Base-by-base conservation (phyloP, 2,113 vertebrate genomes). In the Megalops atlanticus region DNA sequence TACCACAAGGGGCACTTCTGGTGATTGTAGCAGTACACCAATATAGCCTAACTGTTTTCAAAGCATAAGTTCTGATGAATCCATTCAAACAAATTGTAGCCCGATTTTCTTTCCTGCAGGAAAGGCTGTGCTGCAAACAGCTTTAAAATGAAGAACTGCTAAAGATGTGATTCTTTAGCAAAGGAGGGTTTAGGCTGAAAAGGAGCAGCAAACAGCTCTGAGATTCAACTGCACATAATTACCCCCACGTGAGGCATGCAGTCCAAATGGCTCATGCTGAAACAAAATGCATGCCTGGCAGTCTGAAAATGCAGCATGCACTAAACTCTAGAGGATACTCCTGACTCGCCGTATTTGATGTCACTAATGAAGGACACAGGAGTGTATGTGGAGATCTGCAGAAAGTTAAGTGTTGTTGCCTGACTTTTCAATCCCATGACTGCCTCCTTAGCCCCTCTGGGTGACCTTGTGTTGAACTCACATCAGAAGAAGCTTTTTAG, bases 401-500 rank as follows among this genome's bases (percentile, higher is more conserved):
- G 31, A 3, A 5, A 8, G 70, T 15, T 14, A 35, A 33, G 15
- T 33, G 12, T 15, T 14, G 31, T 5, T 12, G 33, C 31, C 70
- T 33, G 33, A 36, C 10, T 35, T 14, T 15, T 36, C 14, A 35
- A 38, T 40, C 35, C 71, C 71, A 24, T 74, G 36, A 24, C 71
- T 12, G 5, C 31, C 71, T 40, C 21, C 39, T 0, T 2, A 7
- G 3, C 38, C 39, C 35, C 8, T n/a, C 40, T 74, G 16, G 70
- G 31, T 72, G 72, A 74, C 72, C 72, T 74, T n/a, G 21, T n/a
- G 72, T 43, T 38, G 16, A 74, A 18, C 24, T 40, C 36, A n/a
- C 40, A 41, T 43, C 39, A n/a, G 39, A 24, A 58, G 52, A 43
- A 21, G n/a, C 72, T 1, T 16, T 43, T 15, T 21, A 27, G 18